Conservation (phyloP, 2,888 invertebrate genomes). For the Anarsia innoxiella region DNA sequence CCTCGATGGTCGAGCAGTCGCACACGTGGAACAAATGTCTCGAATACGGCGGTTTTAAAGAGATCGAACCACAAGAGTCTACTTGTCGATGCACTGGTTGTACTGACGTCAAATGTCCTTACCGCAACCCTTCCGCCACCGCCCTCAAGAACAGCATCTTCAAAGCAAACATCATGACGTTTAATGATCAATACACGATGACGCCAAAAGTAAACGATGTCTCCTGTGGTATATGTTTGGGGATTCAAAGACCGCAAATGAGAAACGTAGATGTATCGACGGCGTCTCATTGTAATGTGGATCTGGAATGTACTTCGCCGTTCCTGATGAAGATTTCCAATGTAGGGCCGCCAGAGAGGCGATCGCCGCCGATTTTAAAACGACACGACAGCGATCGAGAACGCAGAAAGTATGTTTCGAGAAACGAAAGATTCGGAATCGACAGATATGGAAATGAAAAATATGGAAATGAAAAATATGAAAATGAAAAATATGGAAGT, state of each 20-base stretch:
- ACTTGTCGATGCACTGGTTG: conserved; percentile 36
- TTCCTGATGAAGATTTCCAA: too few relatives aligned
- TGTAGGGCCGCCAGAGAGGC: too few relatives aligned
- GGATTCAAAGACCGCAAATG: conserved; percentile 11
- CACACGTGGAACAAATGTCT: neutral
- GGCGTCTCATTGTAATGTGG: too few relatives aligned
- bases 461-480: too few relatives aligned
- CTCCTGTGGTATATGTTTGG: conserved; percentile 25
- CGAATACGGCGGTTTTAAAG: neutral
- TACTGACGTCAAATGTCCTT: conserved; percentile 23
- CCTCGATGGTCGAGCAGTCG: conserved; percentile 22
- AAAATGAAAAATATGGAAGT: too few relatives aligned
- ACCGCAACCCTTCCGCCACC: conserved; percentile 13
- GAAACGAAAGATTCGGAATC: too few relatives aligned
- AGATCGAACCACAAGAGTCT: neutral
- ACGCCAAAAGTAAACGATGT: conserved; percentile 39
- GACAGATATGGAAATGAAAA: too few relatives aligned
- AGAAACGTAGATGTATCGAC: neutral
- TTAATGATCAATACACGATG: conserved; percentile 44
- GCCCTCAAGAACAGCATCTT: conserved; percentile 19
- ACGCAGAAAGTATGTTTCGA: too few relatives aligned
- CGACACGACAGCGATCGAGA: neutral
- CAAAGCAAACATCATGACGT: conserved; percentile 42
- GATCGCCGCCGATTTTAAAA: neutral
- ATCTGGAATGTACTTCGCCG: too few relatives aligned